These are phyloP conservation scores for Bombyx huttoni DNA, from an alignment of 2,888 invertebrate species.

Conservation along the genomic window DNA sequence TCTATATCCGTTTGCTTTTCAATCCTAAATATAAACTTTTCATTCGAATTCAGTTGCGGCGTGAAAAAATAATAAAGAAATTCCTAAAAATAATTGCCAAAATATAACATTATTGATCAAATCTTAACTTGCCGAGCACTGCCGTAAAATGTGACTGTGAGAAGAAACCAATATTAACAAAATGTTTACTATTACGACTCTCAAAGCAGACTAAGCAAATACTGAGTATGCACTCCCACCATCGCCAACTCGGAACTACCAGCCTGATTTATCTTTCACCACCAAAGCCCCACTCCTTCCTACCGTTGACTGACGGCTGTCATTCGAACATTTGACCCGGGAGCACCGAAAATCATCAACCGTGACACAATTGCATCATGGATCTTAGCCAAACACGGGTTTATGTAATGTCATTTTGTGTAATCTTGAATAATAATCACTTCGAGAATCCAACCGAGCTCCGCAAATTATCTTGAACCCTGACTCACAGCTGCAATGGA, in stretches of 20 bases:
- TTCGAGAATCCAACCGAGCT: neutral
- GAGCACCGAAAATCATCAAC: constrained; percentile 27
- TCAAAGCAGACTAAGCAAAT: constrained; percentile 16
- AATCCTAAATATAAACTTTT: too few relatives aligned
- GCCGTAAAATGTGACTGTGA: too few relatives aligned
- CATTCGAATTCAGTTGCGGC: too few relatives aligned
- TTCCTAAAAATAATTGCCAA: too few relatives aligned
- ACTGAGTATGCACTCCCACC: constrained; percentile 17
- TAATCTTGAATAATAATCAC: neutral
- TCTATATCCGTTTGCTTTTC: too few relatives aligned
- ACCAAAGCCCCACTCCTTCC: constrained; percentile 26
- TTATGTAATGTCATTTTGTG: neutral
- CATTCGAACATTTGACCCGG: constrained; percentile 35
- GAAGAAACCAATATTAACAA: neutral
- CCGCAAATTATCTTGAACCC: neutral
- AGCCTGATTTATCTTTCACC: constrained; percentile 29
- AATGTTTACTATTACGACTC: constrained; percentile 17
- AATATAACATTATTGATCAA: too few relatives aligned
- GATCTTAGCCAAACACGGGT: constrained; percentile 28
- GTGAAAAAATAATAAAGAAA: too few relatives aligned
- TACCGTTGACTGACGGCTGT: constrained; percentile 38
- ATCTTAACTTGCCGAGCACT: too few relatives aligned
- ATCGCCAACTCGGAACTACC: constrained; percentile 43
- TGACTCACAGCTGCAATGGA: neutral
- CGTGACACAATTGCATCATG: constrained; percentile 45